Percentiles rank a stretch among this genome's conserved stretches.
Evolutionary conservation across 2,113 vertebrate species (phyloP).

Genomic region (Prochilodus magdalenae): DNA sequence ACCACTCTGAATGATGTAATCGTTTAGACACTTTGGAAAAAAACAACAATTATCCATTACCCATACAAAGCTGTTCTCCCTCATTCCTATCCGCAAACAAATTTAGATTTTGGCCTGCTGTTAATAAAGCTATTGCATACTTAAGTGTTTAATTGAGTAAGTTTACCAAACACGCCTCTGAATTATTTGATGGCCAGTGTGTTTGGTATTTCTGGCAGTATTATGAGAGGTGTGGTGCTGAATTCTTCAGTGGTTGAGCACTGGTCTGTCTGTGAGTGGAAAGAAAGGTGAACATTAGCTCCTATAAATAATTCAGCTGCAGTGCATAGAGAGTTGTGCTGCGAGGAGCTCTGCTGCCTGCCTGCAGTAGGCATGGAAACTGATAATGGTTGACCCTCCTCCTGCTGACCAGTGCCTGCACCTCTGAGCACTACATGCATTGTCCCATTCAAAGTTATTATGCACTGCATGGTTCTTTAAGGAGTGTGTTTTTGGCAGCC

Average conservation of each 20-base stretch:
- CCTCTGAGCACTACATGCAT: background rate
- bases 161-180: background rate
- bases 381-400: slow-evolving; percentile 1
- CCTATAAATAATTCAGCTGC: slow-evolving; percentile 52
- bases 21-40: background rate
- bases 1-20: background rate
- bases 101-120: background rate
- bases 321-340: slow-evolving; percentile 3
- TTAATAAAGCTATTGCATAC: background rate
- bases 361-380: slow-evolving; percentile 31
- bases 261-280: slow-evolving; percentile 37
- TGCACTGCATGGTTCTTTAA: background rate
- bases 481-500: background rate
- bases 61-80: too few relatives aligned
- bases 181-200: background rate
- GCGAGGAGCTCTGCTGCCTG: background rate
- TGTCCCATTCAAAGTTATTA: background rate
- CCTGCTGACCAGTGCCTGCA: slow-evolving; percentile 12
- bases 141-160: background rate
- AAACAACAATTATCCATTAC: background rate
- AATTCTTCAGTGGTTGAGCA: slow-evolving; percentile 35
- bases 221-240: slow-evolving; percentile 8
- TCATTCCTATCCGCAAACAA: background rate
- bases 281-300: slow-evolving; percentile 50
- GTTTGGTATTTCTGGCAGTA: slow-evolving; percentile 4